Evolutionary conservation across 2,888 invertebrate species (phyloP).

Genomic region (Perizoma flavofasciatum): DNA sequence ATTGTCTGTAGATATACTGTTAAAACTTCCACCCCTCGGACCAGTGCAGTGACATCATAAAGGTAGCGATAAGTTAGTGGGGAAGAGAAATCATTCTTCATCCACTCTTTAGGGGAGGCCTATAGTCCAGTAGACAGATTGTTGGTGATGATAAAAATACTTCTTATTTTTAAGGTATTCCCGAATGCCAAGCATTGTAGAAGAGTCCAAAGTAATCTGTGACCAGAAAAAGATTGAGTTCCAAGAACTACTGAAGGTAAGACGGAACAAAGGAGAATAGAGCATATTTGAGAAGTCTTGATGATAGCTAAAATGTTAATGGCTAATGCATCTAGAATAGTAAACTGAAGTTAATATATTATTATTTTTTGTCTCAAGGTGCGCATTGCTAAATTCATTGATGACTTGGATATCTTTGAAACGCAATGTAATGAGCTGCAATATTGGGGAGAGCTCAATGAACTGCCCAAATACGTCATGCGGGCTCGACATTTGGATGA

Average conservation of each 20-base stretch:
- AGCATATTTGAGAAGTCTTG: not conserved
- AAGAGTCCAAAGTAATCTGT: constrained; percentile 91
- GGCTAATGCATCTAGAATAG: too few relatives aligned
- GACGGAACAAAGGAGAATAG: not conserved
- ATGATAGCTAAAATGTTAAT: too few relatives aligned
- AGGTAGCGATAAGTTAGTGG: too few relatives aligned
- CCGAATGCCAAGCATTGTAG: constrained; percentile 91
- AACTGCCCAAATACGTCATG: constrained; percentile 91
- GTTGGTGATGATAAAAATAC: too few relatives aligned
- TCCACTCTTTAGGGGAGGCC: too few relatives aligned
- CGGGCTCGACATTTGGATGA: constrained; percentile 92
- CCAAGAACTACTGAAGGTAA: constrained; percentile 89
- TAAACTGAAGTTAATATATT: too few relatives aligned
- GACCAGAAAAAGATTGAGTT: constrained; percentile 93
- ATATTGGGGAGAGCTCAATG: constrained; percentile 93
- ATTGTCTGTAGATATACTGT: too few relatives aligned
- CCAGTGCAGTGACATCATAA: too few relatives aligned
- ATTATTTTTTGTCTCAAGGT: constrained; percentile 49
- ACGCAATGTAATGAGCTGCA: constrained; percentile 93
- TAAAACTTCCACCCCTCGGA: too few relatives aligned
- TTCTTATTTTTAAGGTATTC: constrained; percentile 84
- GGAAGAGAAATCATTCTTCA: too few relatives aligned
- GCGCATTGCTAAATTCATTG: constrained; percentile 91
- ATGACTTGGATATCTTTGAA: constrained; percentile 91
- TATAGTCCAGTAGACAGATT: too few relatives aligned